phyloP scores from a whole-genome alignment of 2,888 invertebrate species.

The Cordilura impudica region DNA sequence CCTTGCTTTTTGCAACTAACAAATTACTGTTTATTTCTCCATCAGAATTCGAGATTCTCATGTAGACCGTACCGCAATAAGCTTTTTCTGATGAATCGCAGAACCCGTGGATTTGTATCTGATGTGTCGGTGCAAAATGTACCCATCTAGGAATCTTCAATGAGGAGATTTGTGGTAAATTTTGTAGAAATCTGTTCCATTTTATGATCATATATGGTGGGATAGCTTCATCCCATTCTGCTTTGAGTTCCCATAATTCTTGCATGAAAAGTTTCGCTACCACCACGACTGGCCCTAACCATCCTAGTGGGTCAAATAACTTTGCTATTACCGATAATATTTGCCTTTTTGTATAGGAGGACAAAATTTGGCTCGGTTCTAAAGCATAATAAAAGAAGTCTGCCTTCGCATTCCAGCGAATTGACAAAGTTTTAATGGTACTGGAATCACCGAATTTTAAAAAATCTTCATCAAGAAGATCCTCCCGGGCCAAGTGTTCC shows the following conservation, averaged over 20 bases:
- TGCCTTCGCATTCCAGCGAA: too few relatives aligned
- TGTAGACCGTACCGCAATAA: background rate
- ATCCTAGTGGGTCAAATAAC: background rate
- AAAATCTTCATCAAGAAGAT: too few relatives aligned
- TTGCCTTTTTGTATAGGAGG: too few relatives aligned
- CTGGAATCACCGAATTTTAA: too few relatives aligned
- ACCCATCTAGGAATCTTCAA: background rate
- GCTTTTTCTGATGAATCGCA: background rate
- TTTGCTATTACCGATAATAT: background rate
- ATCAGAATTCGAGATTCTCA: background rate
- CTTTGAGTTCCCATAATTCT: too few relatives aligned
- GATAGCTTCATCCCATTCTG: background rate
- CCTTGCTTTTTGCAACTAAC: too few relatives aligned
- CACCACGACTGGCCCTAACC: background rate
- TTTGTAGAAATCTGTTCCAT: too few relatives aligned
- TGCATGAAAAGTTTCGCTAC: background rate
- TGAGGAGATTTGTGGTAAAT: background rate
- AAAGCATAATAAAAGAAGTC: too few relatives aligned
- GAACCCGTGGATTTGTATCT: background rate
- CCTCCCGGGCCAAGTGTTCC: too few relatives aligned
- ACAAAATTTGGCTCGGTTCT: slow-evolving; percentile 8
- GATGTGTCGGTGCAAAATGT: too few relatives aligned
- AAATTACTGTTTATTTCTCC: background rate
- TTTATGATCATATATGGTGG: background rate
- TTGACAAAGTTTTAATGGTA: too few relatives aligned